A percentile compares a stretch with the other conserved stretches of the same genome.
Evolutionary conservation across 1,140 invertebrate genomes (phyloP).

Genomic region (Solenopsis invicta): DNA sequence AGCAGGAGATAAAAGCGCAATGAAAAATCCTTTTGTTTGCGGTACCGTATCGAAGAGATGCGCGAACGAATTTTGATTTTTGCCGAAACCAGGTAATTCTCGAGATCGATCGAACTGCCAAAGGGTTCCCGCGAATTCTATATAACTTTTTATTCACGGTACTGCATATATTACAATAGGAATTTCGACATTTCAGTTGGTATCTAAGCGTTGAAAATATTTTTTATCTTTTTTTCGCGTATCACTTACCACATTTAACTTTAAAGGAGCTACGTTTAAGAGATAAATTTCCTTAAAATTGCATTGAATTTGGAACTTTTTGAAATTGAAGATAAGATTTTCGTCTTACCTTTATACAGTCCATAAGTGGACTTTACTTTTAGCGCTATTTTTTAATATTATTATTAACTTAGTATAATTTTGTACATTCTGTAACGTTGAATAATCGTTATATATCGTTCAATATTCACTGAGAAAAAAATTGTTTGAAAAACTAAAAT

Average conservation of each 20-base stretch:
- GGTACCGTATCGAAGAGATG: neutral
- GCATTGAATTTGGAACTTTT: neutral
- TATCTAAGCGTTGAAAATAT: neutral
- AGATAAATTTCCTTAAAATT: neutral
- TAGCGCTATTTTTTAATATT: neutral
- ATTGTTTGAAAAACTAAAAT: no score
- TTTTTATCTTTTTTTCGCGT: neutral
- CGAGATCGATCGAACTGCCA: neutral
- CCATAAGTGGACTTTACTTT: neutral
- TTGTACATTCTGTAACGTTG: neutral
- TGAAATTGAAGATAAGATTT: neutral
- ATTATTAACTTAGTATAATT: conserved; percentile 1
- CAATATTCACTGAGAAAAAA: no score
- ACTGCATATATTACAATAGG: neutral
- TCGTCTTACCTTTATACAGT: neutral
- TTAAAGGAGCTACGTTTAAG: neutral
- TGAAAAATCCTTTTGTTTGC: conserved; percentile 31
- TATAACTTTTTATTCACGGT: conserved; percentile 10
- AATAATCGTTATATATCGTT: no score
- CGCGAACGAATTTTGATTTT: conserved; percentile 8
- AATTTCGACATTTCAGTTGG: neutral
- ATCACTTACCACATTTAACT: neutral
- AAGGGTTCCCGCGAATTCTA: neutral
- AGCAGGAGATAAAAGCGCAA: conserved; percentile 40
- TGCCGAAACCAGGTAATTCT: neutral